A percentile compares a stretch with the other conserved stretches of the same genome.
phyloP scores from a whole-genome alignment of 2,797 vertebrate species.

The Chiloscyllium punctatum region DNA sequence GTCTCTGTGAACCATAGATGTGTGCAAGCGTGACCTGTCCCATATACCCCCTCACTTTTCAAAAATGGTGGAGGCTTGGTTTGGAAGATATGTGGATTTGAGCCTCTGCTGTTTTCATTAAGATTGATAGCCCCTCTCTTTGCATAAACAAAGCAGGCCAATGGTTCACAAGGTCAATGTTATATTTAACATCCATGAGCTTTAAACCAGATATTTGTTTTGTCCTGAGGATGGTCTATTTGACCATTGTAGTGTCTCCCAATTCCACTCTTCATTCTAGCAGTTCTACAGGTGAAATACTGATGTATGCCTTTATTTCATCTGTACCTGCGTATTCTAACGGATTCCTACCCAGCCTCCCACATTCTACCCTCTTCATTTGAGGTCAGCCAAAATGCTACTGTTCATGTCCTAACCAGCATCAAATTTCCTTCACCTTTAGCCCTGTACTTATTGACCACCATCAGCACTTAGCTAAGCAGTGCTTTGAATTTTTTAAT shows the following conservation, averaged over 20 bases:
- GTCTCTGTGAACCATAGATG: no score
- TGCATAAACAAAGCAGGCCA: no score
- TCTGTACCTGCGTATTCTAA: background rate
- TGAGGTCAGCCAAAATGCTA: background rate
- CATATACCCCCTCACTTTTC: no score
- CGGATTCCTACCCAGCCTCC: background rate
- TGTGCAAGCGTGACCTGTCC: no score
- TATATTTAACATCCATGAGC: background rate
- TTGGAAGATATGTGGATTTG: no score
- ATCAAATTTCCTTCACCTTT: background rate
- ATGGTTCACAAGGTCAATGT: background rate
- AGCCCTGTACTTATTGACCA: background rate
- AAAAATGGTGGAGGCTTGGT: no score
- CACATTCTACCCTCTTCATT: background rate
- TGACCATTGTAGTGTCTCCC: background rate
- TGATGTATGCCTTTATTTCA: background rate
- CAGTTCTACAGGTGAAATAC: background rate
- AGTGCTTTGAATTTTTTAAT: background rate
- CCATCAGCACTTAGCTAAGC: no score
- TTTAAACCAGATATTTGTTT: background rate
- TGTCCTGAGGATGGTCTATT: background rate
- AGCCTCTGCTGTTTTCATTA: no score
- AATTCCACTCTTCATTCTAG: background rate
- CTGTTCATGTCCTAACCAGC: background rate
- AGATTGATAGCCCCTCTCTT: no score